Evolutionary conservation across 2,888 invertebrate genomes (phyloP).

Genomic region (Archips xylosteana): DNA sequence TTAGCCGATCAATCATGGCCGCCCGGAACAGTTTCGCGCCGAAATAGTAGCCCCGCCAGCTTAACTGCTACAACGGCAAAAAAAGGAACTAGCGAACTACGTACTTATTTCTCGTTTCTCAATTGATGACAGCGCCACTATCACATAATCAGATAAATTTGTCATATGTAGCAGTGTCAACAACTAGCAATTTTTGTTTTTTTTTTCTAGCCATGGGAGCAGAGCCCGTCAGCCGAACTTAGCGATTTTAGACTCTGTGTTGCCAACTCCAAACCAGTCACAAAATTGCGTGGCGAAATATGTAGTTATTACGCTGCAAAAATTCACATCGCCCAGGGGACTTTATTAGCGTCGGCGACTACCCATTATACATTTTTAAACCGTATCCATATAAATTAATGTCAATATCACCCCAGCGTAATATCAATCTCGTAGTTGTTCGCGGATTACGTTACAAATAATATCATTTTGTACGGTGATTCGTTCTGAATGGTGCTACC

Average conservation of each 20-base stretch:
- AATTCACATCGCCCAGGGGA: conserved; percentile 68
- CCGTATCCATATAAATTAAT: conserved; percentile 86
- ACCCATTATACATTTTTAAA: conserved; percentile 85
- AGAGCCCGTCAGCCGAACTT: not conserved
- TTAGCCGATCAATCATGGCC: conserved; percentile 69
- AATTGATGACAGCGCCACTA: conserved; percentile 8
- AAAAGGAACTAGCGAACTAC: conserved; percentile 11
- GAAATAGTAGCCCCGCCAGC: conserved; percentile 42
- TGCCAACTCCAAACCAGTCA: conserved; percentile 42
- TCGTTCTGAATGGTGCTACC: conserved; percentile 82
- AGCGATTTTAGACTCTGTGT: conserved; percentile 12
- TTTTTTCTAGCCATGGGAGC: no score
- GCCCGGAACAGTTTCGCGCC: conserved; percentile 48
- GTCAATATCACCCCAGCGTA: conserved; percentile 83
- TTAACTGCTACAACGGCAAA: conserved; percentile 8
- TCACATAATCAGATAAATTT: conserved; percentile 4
- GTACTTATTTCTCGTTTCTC: not conserved
- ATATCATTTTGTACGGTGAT: conserved; percentile 85
- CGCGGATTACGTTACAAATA: conserved; percentile 85
- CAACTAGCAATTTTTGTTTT: not conserved
- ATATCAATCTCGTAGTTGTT: conserved; percentile 84
- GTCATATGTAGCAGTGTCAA: conserved; percentile 9
- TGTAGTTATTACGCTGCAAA: conserved; percentile 55
- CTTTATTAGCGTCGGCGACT: conserved; percentile 79
- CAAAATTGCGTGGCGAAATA: conserved; percentile 40